Percentiles rank a stretch among this genome's conserved stretches.
Evolutionary conservation across 1,140 invertebrate genomes (phyloP).

Genomic region (Berghia stephanieae): DNA sequence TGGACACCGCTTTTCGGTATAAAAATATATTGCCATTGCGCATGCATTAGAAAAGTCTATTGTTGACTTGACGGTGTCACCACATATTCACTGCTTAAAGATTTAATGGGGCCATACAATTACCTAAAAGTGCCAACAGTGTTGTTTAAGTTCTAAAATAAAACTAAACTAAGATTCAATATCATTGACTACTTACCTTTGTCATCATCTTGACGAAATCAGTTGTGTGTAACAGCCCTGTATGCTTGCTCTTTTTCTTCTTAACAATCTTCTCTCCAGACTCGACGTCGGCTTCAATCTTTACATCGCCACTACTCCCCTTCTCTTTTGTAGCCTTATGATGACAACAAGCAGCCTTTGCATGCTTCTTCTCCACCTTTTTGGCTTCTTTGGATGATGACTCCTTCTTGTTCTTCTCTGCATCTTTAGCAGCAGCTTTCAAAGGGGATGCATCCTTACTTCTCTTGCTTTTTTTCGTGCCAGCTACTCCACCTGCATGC

Average conservation of each 20-base stretch:
- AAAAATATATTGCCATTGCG: too few relatives aligned
- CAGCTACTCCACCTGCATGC: background rate
- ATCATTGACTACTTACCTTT: conserved; percentile 34
- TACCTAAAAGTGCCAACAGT: background rate
- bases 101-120: too few relatives aligned
- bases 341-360: background rate
- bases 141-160: background rate
- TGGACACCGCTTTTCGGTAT: too few relatives aligned
- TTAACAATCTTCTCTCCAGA: conserved; percentile 32
- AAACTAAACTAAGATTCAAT: background rate
- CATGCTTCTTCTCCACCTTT: background rate
- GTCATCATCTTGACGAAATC: conserved; percentile 49
- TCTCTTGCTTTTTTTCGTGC: background rate
- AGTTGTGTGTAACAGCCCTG: conserved; percentile 32
- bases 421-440: too few relatives aligned
- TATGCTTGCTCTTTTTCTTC: conserved; percentile 23
- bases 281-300: conserved; percentile 24
- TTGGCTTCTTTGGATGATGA: background rate
- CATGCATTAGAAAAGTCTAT: too few relatives aligned
- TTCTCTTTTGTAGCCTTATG: background rate
- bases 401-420: too few relatives aligned
- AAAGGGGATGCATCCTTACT: too few relatives aligned
- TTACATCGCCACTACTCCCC: background rate
- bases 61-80: too few relatives aligned
- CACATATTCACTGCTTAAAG: too few relatives aligned